These are phyloP conservation scores for Chaetogeoica ovagalla DNA, from an alignment of 2,888 invertebrate species.

Conservation along the genomic window DNA sequence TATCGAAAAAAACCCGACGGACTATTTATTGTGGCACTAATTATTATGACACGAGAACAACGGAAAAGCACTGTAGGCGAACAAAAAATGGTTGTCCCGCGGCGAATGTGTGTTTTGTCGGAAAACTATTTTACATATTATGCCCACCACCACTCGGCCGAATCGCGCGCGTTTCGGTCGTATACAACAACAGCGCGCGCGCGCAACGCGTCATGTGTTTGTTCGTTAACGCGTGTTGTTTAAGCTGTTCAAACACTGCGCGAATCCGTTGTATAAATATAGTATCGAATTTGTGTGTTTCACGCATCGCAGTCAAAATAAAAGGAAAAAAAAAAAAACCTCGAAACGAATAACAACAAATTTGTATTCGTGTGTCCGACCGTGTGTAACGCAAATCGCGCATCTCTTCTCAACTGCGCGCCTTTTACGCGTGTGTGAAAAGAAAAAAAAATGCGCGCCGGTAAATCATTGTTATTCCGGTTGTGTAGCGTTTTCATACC, in stretches of 20 bases:
- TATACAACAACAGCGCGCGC: neutral
- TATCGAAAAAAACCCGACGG: too few species aligned
- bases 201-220: slow-evolving; percentile 22
- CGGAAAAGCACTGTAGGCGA: too few species aligned
- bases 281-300: slow-evolving; percentile 19
- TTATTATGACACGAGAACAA: too few species aligned
- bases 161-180: neutral
- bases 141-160: neutral
- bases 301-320: slow-evolving; percentile 4
- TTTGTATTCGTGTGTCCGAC: too few species aligned
- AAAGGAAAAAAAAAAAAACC: neutral
- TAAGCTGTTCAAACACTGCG: slow-evolving; percentile 43
- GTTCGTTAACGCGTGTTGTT: slow-evolving; percentile 26
- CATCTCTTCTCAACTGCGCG: too few species aligned
- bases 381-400: too few species aligned
- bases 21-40: too few species aligned
- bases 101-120: slow-evolving; percentile 6
- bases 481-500: too few species aligned
- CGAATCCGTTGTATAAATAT: slow-evolving; percentile 45
- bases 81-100: neutral
- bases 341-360: slow-evolving; percentile 6
- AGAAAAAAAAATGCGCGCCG: too few species aligned
- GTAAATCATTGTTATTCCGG: too few species aligned
- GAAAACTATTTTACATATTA: neutral
- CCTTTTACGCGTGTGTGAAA: too few species aligned